Percentiles rank a stretch among this genome's conserved stretches.
Conservation (phyloP, 2,888 invertebrate genomes). For the Nineta flava region DNA sequence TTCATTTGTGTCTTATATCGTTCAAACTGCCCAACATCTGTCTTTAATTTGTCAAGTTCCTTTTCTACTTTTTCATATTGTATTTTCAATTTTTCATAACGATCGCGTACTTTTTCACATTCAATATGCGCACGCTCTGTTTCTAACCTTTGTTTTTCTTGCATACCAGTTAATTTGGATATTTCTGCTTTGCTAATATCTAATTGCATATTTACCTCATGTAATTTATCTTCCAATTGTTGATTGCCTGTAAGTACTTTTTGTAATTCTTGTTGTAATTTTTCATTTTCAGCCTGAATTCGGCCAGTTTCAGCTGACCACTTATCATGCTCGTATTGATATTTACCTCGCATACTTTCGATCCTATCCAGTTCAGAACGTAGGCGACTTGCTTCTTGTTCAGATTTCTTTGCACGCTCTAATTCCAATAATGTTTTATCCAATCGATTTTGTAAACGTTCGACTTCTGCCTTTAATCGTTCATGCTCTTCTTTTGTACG, state of each 20-base stretch:
- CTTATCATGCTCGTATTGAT: constrained; percentile 57
- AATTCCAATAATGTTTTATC: constrained; percentile 69
- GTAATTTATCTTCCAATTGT: constrained; percentile 57
- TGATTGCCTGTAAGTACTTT: constrained; percentile 44
- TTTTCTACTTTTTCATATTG: constrained; percentile 54
- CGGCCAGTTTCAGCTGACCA: constrained; percentile 39
- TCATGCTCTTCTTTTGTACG: constrained; percentile 60
- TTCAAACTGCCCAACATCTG: constrained; percentile 48
- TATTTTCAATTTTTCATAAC: constrained; percentile 68
- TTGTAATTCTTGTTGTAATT: constrained; percentile 57
- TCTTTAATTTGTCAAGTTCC: constrained; percentile 61
- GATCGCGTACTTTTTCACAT: constrained; percentile 73
- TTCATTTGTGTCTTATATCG: constrained; percentile 40
- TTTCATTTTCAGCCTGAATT: constrained; percentile 47
- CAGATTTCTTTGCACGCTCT: constrained; percentile 55
- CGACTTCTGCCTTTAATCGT: constrained; percentile 62
- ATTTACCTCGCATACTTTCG: constrained; percentile 65
- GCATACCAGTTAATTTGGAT: constrained; percentile 50
- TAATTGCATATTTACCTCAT: constrained; percentile 66
- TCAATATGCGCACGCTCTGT: constrained; percentile 75
- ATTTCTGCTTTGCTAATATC: constrained; percentile 67
- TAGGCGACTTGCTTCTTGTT: constrained; percentile 46
- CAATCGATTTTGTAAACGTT: constrained; percentile 59
- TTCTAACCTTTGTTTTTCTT: constrained; percentile 67
- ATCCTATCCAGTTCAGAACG: constrained; percentile 55